These are phyloP conservation scores for Oryzias melastigma DNA, from an alignment of 2,113 vertebrate genomes.

Conservation along the genomic window DNA sequence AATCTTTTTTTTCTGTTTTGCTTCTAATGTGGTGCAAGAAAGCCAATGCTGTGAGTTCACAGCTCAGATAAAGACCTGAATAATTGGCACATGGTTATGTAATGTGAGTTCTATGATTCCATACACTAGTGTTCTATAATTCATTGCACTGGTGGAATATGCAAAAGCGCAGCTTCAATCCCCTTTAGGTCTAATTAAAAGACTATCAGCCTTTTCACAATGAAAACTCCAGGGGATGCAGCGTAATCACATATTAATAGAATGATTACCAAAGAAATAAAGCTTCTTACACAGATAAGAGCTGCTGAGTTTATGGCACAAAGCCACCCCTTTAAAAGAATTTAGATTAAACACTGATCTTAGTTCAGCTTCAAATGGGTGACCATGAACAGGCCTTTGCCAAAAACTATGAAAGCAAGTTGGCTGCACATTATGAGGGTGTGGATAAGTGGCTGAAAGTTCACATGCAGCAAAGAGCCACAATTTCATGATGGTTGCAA, in stretches of 20 bases:
- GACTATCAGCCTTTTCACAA: slow-evolving; percentile 67
- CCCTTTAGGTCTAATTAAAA: slow-evolving; percentile 76
- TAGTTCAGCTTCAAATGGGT: slow-evolving; percentile 32
- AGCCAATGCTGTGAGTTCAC: slow-evolving; percentile 44
- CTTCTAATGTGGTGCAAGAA: slow-evolving; percentile 38
- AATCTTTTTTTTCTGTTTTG: slow-evolving; percentile 19
- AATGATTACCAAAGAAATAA: slow-evolving; percentile 72
- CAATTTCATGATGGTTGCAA: too few species aligned
- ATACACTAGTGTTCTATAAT: slow-evolving; percentile 63
- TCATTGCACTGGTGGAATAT: slow-evolving; percentile 62
- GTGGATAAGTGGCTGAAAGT: background rate
- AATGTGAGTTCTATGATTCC: slow-evolving; percentile 37
- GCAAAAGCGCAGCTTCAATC: slow-evolving; percentile 63
- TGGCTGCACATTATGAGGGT: background rate
- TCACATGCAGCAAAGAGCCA: too few species aligned
- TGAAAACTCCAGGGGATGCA: slow-evolving; percentile 58
- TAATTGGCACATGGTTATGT: slow-evolving; percentile 59
- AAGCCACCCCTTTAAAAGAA: slow-evolving; percentile 32
- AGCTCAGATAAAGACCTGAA: slow-evolving; percentile 54
- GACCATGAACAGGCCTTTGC: slow-evolving; percentile 6
- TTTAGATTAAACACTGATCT: slow-evolving; percentile 37
- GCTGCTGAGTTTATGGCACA: slow-evolving; percentile 34
- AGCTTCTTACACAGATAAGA: slow-evolving; percentile 54
- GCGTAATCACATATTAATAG: slow-evolving; percentile 71
- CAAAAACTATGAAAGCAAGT: slow-evolving; percentile 2